These are phyloP conservation scores for Crypturellus tataupa DNA, from an alignment of 2,797 vertebrate species.

Conservation along the genomic window DNA sequence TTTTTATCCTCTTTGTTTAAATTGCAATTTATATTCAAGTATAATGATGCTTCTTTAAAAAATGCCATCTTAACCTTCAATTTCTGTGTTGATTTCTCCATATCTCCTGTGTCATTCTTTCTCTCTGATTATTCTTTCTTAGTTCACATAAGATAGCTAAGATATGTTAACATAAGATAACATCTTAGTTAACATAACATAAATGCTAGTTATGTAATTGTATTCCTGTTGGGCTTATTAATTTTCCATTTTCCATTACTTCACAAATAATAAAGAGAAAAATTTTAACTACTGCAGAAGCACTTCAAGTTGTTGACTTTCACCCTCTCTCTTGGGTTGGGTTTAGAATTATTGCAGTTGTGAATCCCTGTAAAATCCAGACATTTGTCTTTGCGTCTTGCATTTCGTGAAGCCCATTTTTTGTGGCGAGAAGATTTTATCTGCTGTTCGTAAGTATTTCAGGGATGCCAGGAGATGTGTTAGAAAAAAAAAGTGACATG, in stretches of 20 bases:
- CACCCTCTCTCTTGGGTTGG: neutral
- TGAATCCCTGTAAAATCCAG: neutral
- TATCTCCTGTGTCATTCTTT: neutral
- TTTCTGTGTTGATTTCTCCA: neutral
- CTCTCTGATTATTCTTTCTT: slow-evolving; percentile 12
- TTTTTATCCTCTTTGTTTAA: neutral
- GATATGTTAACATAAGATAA: too few relatives aligned
- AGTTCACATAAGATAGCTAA: neutral
- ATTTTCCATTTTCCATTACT: neutral
- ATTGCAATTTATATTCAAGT: neutral
- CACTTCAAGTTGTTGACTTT: neutral
- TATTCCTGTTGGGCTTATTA: neutral
- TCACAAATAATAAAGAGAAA: neutral
- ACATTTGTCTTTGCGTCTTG: neutral
- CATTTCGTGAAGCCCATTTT: neutral
- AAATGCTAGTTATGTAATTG: neutral
- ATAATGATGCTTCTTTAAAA: neutral
- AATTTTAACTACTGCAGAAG: neutral
- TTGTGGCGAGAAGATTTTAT: neutral
- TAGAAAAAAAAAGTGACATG: neutral
- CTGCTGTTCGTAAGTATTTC: neutral
- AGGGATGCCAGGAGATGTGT: neutral
- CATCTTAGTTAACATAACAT: neutral
- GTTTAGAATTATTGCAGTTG: neutral
- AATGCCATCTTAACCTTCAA: neutral